Base-by-base conservation (phyloP, 2,113 vertebrate genomes). In the Labeo catla region DNA sequence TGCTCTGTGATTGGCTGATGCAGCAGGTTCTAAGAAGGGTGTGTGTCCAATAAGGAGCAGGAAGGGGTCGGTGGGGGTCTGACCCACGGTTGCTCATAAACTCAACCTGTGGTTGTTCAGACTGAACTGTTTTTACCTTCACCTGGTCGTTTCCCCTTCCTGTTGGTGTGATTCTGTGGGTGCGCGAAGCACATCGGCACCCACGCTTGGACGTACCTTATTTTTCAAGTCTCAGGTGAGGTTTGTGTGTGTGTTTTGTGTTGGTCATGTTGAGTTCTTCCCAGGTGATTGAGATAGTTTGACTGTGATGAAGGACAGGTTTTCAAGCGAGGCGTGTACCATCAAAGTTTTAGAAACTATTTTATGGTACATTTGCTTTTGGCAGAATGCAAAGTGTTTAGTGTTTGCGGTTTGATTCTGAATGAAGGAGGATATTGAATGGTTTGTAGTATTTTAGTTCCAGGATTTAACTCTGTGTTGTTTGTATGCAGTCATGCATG, bases 141-240 rank as follows among this genome's bases (percentile, higher is more conserved):
- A 65, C 34, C 36, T 49, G 28, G 28, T 65, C 52, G 47, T 45
- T 63, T 77, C n/a, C 43, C 19, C 45, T 81, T 76, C 43, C n/a
- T 57, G 23, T 68, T 49, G 50, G 34, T n/a, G 5, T 49, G 23
- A 1, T 6, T 50, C 54, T 15, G 54, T 57, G 0, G n/a, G 54
- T 68, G 34, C 2, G 1, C 34, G 65, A 68, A 21, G n/a, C 49
- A 81, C 59, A 74, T 36, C 19, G 21, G 21, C 49, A 1, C 59
- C 19, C 47, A 66, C 34, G 21, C 34, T 57, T 43, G 47, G 70
- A 82, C 70, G 15, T 47, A 7, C 39, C 65, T 43, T 8, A 13
- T 28, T 65, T 43, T 63, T 0, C 59, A 19, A 15, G 65, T 65
- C 81, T 52, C 87, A 86, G 89, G 89, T 90, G 68, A 87, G 68